Conservation (phyloP, 2,888 invertebrate species). For the Muscina levida region DNA sequence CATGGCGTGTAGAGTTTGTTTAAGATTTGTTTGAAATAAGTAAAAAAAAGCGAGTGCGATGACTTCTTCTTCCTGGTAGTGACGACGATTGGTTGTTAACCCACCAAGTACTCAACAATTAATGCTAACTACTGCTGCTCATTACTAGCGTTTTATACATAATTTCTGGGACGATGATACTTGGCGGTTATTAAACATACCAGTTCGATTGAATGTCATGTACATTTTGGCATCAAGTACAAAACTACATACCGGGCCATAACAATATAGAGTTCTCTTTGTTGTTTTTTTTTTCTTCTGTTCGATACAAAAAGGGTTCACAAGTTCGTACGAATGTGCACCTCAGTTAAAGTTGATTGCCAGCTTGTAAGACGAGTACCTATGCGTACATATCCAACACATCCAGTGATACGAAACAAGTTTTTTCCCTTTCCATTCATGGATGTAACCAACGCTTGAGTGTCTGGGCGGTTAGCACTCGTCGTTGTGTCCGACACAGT, state of each 20-base stretch:
- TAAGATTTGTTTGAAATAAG: not conserved
- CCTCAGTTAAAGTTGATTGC: not conserved
- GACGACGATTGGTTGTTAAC: slow-evolving; percentile 50
- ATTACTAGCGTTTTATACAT: slow-evolving; percentile 70
- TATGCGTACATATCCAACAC: not conserved
- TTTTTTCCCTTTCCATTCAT: slow-evolving; percentile 48
- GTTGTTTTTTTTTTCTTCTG: not conserved
- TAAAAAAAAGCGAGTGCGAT: no score
- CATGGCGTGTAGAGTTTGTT: slow-evolving; percentile 67
- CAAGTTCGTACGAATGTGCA: not conserved
- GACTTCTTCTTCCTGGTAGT: not conserved
- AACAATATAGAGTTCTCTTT: not conserved
- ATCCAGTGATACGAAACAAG: slow-evolving; percentile 23
- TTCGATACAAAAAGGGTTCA: slow-evolving; percentile 19
- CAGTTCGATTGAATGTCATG: slow-evolving; percentile 21
- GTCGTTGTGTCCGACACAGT: not conserved
- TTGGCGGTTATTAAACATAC: not conserved
- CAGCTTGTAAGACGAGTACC: not conserved
- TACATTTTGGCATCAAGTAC: not conserved
- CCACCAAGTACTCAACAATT: slow-evolving; percentile 69
- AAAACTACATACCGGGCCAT: not conserved
- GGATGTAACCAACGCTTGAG: slow-evolving; percentile 26
- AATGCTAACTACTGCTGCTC: slow-evolving; percentile 72
- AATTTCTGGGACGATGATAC: slow-evolving; percentile 32
- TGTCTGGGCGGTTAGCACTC: no score